Base-by-base conservation (phyloP, 2,888 invertebrate species). In the Melangyna quadrimaculata region DNA sequence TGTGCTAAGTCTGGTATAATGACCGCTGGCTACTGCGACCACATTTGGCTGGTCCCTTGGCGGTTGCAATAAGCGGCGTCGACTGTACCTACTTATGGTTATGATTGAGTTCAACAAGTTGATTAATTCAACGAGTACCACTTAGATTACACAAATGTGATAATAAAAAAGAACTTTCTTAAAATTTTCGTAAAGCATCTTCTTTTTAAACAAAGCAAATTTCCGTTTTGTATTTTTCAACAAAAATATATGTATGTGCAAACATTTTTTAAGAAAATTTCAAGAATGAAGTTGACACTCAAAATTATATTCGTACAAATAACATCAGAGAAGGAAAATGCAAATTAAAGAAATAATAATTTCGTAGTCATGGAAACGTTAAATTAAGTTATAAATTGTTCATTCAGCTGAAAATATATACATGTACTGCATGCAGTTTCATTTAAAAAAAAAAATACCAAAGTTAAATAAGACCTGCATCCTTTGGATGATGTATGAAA, bases 391-490 rank as follows among this genome's bases (percentile, higher is more conserved):
- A 27, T 32, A 19, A 6, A 6, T 35, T 29, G 17, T 29, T 55
- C 55, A 0, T 55, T 29, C 17, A 29, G 4, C n/a, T 29, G 55
- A 2, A n/a, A n/a, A 8, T 53, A 53, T 8, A 19, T 24, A 22
- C 12, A 14, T 10, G 0, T 12, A 19, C 1, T 22, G 7, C 19
- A 45, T 45, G 19, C 10, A 43, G 3, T 43, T 40, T 7, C n/a
- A 48, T 24, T 51, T 51, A 8, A 51, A 24, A 48, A 51, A 27
- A 7, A 27, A 14, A 51, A 51, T 14, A 51, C 8, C n/a, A 59
- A 59, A 59, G 24, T 59, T 37, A 59, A 59, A 59, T 37, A 37
- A 35, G 24, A 61, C 35, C 12, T 59, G 59, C 37, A 59, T 59
- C 35, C 59, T 37, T n/a, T 2, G 19, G 17, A 22, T 12, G 5